These are phyloP conservation scores for Bombyx mandarina DNA, from an alignment of 1,140 invertebrate species.

Conservation along the genomic window DNA sequence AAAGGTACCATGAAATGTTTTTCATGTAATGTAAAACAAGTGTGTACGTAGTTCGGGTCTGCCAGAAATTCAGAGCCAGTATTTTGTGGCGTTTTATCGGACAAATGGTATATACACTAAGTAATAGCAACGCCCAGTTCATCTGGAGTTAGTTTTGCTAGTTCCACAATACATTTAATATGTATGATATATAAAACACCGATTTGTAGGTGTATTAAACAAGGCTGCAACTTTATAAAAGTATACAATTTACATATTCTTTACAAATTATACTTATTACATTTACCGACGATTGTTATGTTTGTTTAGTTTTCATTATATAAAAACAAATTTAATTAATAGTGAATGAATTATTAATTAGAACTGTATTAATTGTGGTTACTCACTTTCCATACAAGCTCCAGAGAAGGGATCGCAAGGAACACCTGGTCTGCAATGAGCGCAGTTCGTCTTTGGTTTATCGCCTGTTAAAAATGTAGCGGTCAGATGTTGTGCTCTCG, in stretches of 20 bases:
- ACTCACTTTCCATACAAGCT: constrained; percentile 85
- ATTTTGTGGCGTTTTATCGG: constrained; percentile 69
- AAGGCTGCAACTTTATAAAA: too few relatives aligned
- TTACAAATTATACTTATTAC: too few relatives aligned
- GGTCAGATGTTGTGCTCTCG: too few relatives aligned
- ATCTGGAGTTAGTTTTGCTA: constrained; percentile 69
- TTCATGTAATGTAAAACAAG: constrained; percentile 1
- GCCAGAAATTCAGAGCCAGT: constrained; percentile 58
- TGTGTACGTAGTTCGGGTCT: constrained; percentile 45
- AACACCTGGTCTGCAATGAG: constrained; percentile 81
- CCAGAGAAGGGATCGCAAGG: constrained; percentile 82
- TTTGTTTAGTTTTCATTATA: too few relatives aligned
- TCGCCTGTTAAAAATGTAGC: constrained; percentile 21
- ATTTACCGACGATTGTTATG: too few relatives aligned
- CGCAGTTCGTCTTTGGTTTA: constrained; percentile 68
- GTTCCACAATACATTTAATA: too few relatives aligned
- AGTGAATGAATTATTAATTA: too few relatives aligned
- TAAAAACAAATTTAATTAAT: too few relatives aligned
- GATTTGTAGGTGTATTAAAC: too few relatives aligned
- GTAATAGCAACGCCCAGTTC: constrained; percentile 64
- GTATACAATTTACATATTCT: too few relatives aligned
- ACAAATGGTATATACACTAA: constrained; percentile 54
- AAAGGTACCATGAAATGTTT: constrained; percentile 23
- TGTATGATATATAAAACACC: too few relatives aligned
- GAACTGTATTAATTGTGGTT: constrained; percentile 2